These are phyloP conservation scores for Bucco capensis DNA, from an alignment of 2,113 vertebrate genomes.

Conservation along the genomic window DNA sequence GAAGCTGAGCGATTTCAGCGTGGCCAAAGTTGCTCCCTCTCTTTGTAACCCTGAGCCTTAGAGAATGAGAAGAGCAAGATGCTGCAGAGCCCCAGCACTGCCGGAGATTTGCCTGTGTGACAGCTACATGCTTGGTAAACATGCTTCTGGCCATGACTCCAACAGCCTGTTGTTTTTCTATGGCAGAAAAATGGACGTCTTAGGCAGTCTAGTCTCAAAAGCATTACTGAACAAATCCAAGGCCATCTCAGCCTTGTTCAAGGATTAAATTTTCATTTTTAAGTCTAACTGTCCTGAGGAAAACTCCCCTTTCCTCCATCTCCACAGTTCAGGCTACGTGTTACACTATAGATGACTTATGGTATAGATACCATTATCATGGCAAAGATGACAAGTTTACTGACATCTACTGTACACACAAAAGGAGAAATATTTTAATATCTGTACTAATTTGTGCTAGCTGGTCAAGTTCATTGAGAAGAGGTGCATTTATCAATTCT, in stretches of 20 bases:
- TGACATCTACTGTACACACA: neutral
- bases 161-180: accelerated
- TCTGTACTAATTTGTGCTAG: neutral
- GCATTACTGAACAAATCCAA: neutral
- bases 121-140: accelerated
- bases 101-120: neutral
- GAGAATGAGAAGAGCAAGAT: neutral
- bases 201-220: neutral
- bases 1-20: neutral
- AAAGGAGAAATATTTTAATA: neutral
- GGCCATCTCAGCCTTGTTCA: neutral
- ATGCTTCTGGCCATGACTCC: accelerated
- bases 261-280: neutral
- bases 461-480: neutral
- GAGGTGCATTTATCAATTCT: neutral
- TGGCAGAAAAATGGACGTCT: neutral
- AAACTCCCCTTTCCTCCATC: neutral
- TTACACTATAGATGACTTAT: neutral
- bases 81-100: neutral
- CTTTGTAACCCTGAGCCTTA: neutral
- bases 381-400: neutral
- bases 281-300: neutral
- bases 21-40: neutral
- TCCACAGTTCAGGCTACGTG: neutral
- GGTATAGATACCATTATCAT: neutral